Evolutionary conservation across 2,888 invertebrate species (phyloP).

Genomic region (Linnaemya tessellans): DNA sequence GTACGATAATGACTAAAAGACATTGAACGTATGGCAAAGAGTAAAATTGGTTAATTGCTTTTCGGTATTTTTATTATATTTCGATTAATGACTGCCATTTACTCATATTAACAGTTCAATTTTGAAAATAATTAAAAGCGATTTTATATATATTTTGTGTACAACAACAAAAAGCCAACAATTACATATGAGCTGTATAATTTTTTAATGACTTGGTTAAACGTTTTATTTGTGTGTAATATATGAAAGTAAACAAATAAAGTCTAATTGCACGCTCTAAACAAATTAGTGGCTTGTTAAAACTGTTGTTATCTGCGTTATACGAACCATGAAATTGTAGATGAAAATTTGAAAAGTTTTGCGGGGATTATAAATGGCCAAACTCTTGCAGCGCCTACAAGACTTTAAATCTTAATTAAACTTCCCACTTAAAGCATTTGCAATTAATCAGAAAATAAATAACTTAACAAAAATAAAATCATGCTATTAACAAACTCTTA

Average conservation of each 20-base stretch:
- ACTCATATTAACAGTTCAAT: constrained; percentile 19
- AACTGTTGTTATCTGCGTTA: background rate
- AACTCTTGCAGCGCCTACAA: background rate
- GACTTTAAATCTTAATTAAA: background rate
- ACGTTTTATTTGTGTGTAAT: constrained; percentile 43
- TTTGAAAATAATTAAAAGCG: constrained; percentile 37
- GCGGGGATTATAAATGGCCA: background rate
- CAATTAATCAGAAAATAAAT: background rate
- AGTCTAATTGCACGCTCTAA: constrained; percentile 2
- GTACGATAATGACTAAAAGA: constrained; percentile 16
- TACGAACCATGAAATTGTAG: constrained; percentile 36
- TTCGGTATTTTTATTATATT: constrained; percentile 3
- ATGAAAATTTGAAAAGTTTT: constrained; percentile 16
- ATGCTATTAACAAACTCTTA: no score
- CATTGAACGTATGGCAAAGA: constrained; percentile 25
- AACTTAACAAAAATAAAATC: no score
- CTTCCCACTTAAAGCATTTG: background rate
- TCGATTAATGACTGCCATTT: constrained; percentile 20
- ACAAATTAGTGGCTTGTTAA: background rate
- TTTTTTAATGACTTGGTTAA: constrained; percentile 44
- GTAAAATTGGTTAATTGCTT: constrained; percentile 5
- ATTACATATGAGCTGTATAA: background rate
- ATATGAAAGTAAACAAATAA: constrained; percentile 46
- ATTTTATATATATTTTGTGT: background rate
- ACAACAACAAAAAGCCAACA: background rate